Conservation (phyloP, 2,797 vertebrate genomes). For the Anisognathus igniventris region DNA sequence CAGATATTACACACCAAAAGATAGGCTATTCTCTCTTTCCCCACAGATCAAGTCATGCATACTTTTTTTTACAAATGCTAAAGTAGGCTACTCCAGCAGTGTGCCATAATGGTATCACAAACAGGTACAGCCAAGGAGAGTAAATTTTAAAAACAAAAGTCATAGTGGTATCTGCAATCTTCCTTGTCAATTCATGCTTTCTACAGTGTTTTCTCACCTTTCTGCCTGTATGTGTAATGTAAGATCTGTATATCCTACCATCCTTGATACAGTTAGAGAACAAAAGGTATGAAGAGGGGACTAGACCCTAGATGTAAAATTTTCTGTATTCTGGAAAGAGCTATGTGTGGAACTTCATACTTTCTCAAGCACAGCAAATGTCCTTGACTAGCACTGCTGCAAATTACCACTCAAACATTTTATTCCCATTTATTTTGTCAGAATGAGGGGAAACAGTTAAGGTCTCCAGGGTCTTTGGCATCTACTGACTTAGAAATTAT, state of each 20-base stretch:
- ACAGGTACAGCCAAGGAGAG: neutral
- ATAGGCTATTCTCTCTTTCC: neutral
- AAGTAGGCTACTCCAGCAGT: neutral
- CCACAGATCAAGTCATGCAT: neutral
- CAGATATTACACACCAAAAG: neutral
- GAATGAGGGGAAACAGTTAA: neutral
- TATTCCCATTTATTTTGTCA: neutral
- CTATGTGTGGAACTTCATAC: neutral
- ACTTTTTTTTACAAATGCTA: neutral
- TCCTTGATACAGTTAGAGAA: neutral
- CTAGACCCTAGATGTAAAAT: neutral
- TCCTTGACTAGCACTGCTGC: neutral
- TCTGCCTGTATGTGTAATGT: rapidly evolving
- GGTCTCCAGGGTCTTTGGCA: neutral
- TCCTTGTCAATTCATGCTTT: neutral
- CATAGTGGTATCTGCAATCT: rapidly evolving
- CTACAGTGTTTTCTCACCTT: neutral
- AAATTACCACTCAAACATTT: neutral
- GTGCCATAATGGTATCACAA: neutral
- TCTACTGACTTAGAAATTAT: neutral
- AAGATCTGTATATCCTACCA: neutral
- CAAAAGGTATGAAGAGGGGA: neutral
- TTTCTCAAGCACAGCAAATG: neutral
- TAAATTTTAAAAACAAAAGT: neutral
- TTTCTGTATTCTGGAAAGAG: neutral